Evolutionary conservation across 2,797 vertebrate species (phyloP).

Genomic region (Hipposideros larvatus): DNA sequence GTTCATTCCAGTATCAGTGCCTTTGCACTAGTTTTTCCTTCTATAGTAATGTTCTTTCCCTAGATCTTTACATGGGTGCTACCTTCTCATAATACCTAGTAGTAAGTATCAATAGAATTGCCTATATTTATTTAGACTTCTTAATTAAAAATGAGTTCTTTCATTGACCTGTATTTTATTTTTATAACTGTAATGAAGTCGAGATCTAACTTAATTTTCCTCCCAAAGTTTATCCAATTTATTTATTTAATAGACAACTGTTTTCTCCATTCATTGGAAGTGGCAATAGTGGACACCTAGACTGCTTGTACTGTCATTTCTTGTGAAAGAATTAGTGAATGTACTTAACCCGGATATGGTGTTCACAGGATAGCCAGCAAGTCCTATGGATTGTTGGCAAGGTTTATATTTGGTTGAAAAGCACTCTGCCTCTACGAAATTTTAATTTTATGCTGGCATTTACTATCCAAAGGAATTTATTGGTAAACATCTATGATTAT

Average conservation of each 20-base stretch:
- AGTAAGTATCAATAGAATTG: not conserved
- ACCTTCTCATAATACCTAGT: not conserved
- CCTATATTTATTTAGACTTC: constrained; percentile 25
- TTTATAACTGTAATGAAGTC: not conserved
- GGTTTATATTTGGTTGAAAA: not conserved
- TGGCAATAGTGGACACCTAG: not conserved
- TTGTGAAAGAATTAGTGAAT: not conserved
- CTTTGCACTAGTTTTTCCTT: not conserved
- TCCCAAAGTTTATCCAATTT: not conserved
- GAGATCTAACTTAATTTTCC: constrained; percentile 25
- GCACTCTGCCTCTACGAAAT: not conserved
- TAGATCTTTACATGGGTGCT: not conserved
- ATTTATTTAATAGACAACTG: not conserved
- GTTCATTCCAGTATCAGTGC: not conserved
- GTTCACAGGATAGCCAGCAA: not conserved
- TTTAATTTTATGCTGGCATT: constrained; percentile 32
- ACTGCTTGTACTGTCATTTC: not conserved
- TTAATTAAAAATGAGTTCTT: constrained; percentile 8
- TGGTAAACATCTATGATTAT: not conserved
- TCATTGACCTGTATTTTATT: constrained; percentile 17
- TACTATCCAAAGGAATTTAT: not conserved
- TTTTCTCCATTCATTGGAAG: constrained; percentile 38
- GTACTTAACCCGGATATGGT: not conserved
- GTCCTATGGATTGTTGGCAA: not conserved
- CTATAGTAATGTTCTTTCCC: not conserved